Percentiles rank a stretch among this genome's conserved stretches.
Evolutionary conservation across 2,113 vertebrate genomes (phyloP).

Genomic region (Cyphomyrus discorhynchus): DNA sequence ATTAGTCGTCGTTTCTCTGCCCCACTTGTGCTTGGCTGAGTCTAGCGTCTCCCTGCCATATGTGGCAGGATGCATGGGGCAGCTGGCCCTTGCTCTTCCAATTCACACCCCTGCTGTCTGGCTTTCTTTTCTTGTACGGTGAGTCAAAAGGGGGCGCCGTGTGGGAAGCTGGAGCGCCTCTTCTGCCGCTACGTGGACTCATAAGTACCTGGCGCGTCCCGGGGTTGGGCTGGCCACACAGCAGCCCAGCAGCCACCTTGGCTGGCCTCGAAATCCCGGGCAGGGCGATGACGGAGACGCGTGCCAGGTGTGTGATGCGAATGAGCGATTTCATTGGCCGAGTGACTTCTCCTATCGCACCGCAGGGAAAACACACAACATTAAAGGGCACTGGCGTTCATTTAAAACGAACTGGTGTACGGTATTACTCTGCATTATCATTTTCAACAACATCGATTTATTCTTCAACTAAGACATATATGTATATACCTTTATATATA

Average conservation of each 20-base stretch:
- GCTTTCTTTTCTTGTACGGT: not conserved
- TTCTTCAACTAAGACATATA: not conserved
- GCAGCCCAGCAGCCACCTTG: not conserved
- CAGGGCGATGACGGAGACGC: not conserved
- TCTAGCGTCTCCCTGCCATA: not conserved
- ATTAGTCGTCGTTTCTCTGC: not conserved
- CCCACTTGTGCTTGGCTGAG: not conserved
- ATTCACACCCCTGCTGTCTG: conserved; percentile 2
- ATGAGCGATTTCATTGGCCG: not conserved
- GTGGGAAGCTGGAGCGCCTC: not conserved
- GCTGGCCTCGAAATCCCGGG: not conserved
- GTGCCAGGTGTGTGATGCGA: not conserved
- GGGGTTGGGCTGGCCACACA: not conserved
- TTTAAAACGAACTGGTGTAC: not conserved
- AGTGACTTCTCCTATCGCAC: not conserved
- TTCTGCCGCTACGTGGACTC: not conserved
- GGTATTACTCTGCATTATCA: not conserved
- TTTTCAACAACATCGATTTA: not conserved
- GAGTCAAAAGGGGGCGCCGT: not conserved
- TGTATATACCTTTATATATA: not conserved
- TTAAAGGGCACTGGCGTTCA: not conserved
- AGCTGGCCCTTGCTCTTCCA: not conserved
- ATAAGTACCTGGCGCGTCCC: not conserved
- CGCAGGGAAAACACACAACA: not conserved
- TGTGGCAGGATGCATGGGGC: not conserved